Conservation (phyloP, 2,888 invertebrate genomes). For the Dicycla oo region DNA sequence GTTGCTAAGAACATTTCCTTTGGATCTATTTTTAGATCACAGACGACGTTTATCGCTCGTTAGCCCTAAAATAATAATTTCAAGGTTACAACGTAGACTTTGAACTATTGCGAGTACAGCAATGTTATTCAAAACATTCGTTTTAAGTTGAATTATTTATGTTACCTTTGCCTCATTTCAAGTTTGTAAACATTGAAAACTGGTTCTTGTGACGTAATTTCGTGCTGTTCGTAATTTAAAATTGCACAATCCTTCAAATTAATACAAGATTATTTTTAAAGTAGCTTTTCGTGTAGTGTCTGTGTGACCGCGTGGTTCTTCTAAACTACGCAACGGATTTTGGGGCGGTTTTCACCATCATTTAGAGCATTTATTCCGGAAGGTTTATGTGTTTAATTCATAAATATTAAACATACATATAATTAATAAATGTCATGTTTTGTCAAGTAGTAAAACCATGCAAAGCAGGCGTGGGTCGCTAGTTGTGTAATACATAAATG, state of each 20-base stretch:
- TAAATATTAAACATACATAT: background rate
- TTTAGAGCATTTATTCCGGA: background rate
- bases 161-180: constrained; percentile 17
- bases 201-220: constrained; percentile 35
- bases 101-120: constrained; percentile 46
- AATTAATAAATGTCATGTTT: too few species aligned
- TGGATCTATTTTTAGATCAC: constrained; percentile 58
- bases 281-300: background rate
- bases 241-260: constrained; percentile 3
- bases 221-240: background rate
- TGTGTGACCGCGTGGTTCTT: too few species aligned
- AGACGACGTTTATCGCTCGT: constrained; percentile 42
- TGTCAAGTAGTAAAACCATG: background rate
- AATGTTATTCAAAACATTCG: constrained; percentile 37
- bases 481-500: background rate
- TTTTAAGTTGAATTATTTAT: background rate
- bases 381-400: background rate
- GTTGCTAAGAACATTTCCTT: constrained; percentile 35
- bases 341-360: background rate
- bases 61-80: constrained; percentile 54
- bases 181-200: constrained; percentile 51
- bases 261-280: too few species aligned
- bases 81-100: constrained; percentile 66
- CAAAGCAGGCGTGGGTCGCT: accelerated
- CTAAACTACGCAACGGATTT: too few species aligned